A percentile compares a stretch with the other conserved stretches of the same genome.
Evolutionary conservation across 2,113 vertebrate species (phyloP).

Genomic region (Hemibagrus wyckioides): DNA sequence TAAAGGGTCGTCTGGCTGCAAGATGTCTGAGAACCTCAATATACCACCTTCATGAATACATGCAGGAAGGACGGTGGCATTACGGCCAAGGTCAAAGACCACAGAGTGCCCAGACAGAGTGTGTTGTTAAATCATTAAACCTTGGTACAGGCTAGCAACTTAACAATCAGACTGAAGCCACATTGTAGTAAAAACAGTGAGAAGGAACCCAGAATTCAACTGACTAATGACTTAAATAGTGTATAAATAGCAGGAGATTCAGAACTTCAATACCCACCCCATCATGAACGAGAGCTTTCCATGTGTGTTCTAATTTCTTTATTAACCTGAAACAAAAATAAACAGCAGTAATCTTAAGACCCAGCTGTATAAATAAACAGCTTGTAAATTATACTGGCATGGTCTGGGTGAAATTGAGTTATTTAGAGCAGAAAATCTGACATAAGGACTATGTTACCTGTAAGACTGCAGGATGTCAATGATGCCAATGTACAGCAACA

Average conservation of each 20-base stretch:
- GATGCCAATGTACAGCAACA: slow-evolving; percentile 92
- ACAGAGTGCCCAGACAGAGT: slow-evolving; percentile 18
- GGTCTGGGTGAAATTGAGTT: neutral
- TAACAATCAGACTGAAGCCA: neutral
- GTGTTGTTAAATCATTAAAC: slow-evolving; percentile 26
- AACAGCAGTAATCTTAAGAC: neutral
- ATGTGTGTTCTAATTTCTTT: slow-evolving; percentile 97
- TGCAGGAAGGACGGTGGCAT: slow-evolving; percentile 29
- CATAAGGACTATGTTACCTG: slow-evolving; percentile 72
- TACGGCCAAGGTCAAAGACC: slow-evolving; percentile 34
- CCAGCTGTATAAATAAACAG: neutral
- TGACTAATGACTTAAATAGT: neutral
- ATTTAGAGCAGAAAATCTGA: neutral
- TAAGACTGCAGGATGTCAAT: slow-evolving; percentile 98
- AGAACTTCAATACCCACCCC: slow-evolving; percentile 80
- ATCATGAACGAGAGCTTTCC: slow-evolving; percentile 97
- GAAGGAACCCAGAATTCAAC: neutral
- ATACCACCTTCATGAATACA: slow-evolving; percentile 45
- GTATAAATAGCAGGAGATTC: neutral
- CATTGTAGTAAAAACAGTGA: neutral
- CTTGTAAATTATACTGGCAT: neutral
- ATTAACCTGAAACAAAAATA: slow-evolving; percentile 80
- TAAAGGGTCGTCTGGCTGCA: neutral
- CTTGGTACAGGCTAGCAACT: neutral
- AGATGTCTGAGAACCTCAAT: neutral